Evolutionary conservation across 2,888 invertebrate genomes (phyloP).

Genomic region (Rhaphigaster nebulosa): DNA sequence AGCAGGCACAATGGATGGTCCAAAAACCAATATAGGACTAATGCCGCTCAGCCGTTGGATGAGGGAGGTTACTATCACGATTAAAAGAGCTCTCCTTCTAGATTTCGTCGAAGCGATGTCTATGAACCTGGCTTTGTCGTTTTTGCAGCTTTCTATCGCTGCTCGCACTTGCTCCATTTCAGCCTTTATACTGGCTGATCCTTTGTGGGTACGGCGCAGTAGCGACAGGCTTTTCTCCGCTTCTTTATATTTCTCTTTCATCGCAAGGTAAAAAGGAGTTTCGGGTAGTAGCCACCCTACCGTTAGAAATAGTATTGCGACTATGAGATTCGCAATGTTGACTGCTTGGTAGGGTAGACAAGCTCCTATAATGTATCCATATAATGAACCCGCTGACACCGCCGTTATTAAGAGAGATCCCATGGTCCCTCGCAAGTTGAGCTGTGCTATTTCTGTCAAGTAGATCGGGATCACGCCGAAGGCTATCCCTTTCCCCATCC

Average conservation of each 20-base stretch:
- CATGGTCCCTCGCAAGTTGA: slow-evolving; percentile 63
- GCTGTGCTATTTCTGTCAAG: slow-evolving; percentile 64
- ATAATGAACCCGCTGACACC: slow-evolving; percentile 63
- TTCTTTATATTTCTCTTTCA: slow-evolving; percentile 70
- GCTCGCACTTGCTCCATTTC: slow-evolving; percentile 65
- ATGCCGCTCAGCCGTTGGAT: slow-evolving; percentile 65
- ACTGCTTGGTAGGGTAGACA: slow-evolving; percentile 60
- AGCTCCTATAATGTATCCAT: slow-evolving; percentile 64
- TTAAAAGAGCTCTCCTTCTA: slow-evolving; percentile 64
- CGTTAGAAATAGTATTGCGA: slow-evolving; percentile 71
- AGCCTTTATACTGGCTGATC: slow-evolving; percentile 59
- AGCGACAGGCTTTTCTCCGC: slow-evolving; percentile 62
- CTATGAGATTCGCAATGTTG: slow-evolving; percentile 68
- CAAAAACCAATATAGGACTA: slow-evolving; percentile 65
- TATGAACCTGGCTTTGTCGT: slow-evolving; percentile 68
- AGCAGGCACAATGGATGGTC: slow-evolving; percentile 64
- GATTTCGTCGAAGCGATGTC: slow-evolving; percentile 63
- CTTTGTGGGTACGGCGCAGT: slow-evolving; percentile 31
- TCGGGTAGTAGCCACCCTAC: slow-evolving; percentile 75
- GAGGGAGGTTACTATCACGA: slow-evolving; percentile 62
- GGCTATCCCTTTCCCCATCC: slow-evolving; percentile 64
- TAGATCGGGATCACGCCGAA: slow-evolving; percentile 65
- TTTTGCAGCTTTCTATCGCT: slow-evolving; percentile 67
- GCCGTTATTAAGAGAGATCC: slow-evolving; percentile 63
- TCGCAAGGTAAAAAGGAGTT: slow-evolving; percentile 75